Conservation (phyloP, 2,797 vertebrate species). For the Amphiprion clarkii region DNA sequence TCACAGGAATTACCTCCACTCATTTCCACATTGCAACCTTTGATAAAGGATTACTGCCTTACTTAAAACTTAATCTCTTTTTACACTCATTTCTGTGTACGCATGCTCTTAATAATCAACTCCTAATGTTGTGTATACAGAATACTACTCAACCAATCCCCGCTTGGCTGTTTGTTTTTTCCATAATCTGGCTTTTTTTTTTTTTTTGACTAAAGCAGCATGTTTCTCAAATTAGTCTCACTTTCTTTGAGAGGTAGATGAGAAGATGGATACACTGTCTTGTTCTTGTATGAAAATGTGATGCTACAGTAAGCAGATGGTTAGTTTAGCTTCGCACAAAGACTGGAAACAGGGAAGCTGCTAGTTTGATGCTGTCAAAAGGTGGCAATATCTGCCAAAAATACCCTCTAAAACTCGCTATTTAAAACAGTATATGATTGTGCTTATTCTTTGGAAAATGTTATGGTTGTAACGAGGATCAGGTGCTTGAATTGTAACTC, state of each 20-base stretch:
- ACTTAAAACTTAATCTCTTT: conserved; percentile 20
- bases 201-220: conserved; percentile 49
- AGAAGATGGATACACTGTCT: background rate
- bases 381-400: conserved; percentile 12
- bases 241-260: background rate
- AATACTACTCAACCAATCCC: conserved; percentile 30
- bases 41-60: conserved; percentile 38
- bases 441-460: background rate
- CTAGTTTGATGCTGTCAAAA: conserved; percentile 1
- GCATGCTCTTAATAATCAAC: conserved; percentile 35
- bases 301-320: background rate
- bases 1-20: conserved; percentile 23
- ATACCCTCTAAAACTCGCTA: background rate
- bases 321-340: conserved; percentile 9
- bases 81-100: conserved; percentile 32
- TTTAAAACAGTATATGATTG: conserved; percentile 19
- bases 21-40: conserved; percentile 35
- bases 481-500: background rate
- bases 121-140: conserved; percentile 33
- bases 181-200: background rate
- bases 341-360: background rate
- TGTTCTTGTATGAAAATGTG: background rate
- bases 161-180: conserved; percentile 20
- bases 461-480: conserved; percentile 4
- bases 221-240: conserved; percentile 54